Evolutionary conservation across 2,888 invertebrate species (phyloP), one percentile per base, ranked within the genome.

Genomic region (Ellobium chinense): DNA sequence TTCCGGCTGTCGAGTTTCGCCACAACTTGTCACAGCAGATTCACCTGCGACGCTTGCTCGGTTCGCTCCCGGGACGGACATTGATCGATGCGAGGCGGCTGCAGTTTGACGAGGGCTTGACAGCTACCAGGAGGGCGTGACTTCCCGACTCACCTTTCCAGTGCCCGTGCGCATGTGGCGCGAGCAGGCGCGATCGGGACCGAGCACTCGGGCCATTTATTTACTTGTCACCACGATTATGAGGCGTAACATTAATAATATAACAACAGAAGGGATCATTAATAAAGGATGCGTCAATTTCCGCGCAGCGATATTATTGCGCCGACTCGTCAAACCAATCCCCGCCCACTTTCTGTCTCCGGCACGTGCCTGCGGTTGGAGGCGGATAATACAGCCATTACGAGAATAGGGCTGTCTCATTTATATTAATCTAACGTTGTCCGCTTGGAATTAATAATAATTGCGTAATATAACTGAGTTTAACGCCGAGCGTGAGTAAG

Each of bases 91-190:
- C 9, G 46, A 12, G 9, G 9, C 46, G 46, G 9, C 46, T n/a
- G n/a, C 46, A 9, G 54, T 58, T n/a, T 58, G 70, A 70, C 21
- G 34, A 34, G 31, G 21, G n/a, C 1, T 1, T 70, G 70, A 34
- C 70, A 70, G 70, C 21, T 56, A n/a, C 66, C 18, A 29, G 29
- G n/a, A 27, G 31, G 70, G 70, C 70, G 70, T 70, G 70, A 29
- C 56, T 56, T 70, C 69, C 1, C 29, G 1, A 54, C 29, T 46
- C 18, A 27, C 27, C 4, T 27, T 31, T n/a, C 56, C n/a, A n/a
- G n/a, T 31, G n/a, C 70, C 34, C 70, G 56, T 70, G 70, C n/a
- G 58, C 54, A 29, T 24, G 12, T n/a, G 70, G 21, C 24, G 70
- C 1, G 58, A 54, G 70, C 58, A 34, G 31, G 29, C 56, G 54